These are phyloP conservation scores for Pteromalus puparum DNA, from an alignment of 1,140 invertebrate species.

Conservation along the genomic window DNA sequence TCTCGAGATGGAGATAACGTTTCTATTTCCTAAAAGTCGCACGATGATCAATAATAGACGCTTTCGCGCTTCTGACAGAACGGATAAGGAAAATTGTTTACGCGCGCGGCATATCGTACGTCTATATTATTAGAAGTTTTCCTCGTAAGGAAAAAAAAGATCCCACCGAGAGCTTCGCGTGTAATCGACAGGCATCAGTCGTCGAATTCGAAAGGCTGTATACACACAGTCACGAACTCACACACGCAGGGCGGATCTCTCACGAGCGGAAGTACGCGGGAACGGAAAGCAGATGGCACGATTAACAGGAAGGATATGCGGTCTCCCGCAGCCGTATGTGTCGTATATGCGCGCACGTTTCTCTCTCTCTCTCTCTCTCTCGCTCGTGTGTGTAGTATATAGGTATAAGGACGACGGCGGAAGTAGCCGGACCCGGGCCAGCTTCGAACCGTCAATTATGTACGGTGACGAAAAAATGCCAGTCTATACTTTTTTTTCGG, in stretches of 20 bases:
- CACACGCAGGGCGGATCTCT: constrained; percentile 12
- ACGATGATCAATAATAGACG: too few relatives aligned
- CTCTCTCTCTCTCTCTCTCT: not conserved
- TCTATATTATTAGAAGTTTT: too few relatives aligned
- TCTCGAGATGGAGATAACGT: too few relatives aligned
- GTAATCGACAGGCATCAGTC: too few relatives aligned
- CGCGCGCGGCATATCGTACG: too few relatives aligned
- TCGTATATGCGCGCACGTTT: constrained; percentile 15
- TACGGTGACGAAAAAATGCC: constrained; percentile 13
- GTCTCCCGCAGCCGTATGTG: constrained; percentile 62
- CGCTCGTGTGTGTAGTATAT: too few relatives aligned
- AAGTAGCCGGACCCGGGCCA: constrained; percentile 15
- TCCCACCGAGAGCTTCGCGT: too few relatives aligned
- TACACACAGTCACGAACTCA: not conserved
- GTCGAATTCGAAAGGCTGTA: too few relatives aligned
- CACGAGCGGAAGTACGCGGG: constrained; percentile 44
- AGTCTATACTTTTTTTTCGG: not conserved
- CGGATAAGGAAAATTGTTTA: too few relatives aligned
- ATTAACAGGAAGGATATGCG: constrained; percentile 65
- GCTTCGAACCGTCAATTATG: constrained; percentile 23
- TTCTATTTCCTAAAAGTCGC: too few relatives aligned
- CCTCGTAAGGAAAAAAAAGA: too few relatives aligned
- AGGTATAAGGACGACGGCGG: not conserved
- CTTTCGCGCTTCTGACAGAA: too few relatives aligned
- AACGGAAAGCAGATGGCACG: constrained; percentile 61